phyloP scores from a whole-genome alignment of 2,797 vertebrate species.

The Nyctibius grandis region DNA sequence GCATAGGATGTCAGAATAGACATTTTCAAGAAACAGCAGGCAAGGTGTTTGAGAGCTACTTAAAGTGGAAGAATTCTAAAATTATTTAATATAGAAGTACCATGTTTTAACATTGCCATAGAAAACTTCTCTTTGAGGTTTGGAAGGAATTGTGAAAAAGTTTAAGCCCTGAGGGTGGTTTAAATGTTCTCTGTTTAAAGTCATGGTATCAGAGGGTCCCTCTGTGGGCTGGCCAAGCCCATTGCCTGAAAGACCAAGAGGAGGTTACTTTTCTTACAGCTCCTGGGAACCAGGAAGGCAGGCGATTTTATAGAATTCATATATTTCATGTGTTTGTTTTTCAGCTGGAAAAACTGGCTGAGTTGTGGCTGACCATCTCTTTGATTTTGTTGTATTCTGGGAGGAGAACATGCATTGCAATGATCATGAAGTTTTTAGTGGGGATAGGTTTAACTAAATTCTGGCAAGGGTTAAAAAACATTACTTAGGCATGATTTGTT shows the following conservation, averaged over 20 bases:
- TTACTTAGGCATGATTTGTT: not conserved
- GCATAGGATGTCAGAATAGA: not conserved
- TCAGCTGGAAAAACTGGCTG: not conserved
- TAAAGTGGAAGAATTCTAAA: not conserved
- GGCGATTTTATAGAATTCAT: not conserved
- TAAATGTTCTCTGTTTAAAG: not conserved
- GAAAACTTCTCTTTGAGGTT: not conserved
- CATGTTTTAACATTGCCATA: not conserved
- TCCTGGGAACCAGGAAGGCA: not conserved
- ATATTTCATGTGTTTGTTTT: not conserved
- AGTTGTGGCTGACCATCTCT: accelerated
- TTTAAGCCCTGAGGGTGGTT: not conserved
- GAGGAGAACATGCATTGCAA: not conserved
- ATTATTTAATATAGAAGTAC: not conserved
- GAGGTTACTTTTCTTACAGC: not conserved
- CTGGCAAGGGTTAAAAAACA: not conserved
- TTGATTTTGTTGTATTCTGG: not conserved
- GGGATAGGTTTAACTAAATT: not conserved
- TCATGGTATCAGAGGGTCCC: not conserved
- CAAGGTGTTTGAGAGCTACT: not conserved
- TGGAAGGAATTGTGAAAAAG: not conserved
- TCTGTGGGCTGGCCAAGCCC: not conserved
- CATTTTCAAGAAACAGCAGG: not conserved
- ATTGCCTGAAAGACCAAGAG: not conserved
- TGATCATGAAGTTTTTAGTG: not conserved